Percentiles rank a stretch among this genome's conserved stretches.
Evolutionary conservation across 2,113 vertebrate genomes (phyloP).

Genomic region (Pyrgilauda ruficollis): DNA sequence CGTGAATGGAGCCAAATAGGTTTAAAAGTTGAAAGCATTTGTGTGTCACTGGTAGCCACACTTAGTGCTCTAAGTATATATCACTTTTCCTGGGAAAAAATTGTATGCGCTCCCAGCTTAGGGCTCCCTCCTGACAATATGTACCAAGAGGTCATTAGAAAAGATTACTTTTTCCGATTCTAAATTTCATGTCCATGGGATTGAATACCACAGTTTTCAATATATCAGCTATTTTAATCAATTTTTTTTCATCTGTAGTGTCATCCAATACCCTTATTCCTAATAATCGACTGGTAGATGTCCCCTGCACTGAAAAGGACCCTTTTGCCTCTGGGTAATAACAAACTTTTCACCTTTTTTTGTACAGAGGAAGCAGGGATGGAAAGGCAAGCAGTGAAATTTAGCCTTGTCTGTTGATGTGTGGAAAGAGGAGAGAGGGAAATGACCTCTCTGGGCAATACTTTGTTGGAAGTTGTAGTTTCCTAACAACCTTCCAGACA

Average conservation of each 20-base stretch:
- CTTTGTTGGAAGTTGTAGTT: slow-evolving; percentile 18
- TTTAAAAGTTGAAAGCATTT: slow-evolving; percentile 51
- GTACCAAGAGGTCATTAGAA: neutral
- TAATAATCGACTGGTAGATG: neutral
- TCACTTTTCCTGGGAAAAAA: slow-evolving; percentile 31
- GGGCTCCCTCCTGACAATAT: slow-evolving; percentile 7
- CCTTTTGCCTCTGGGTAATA: neutral
- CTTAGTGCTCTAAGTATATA: slow-evolving; percentile 41
- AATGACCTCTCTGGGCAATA: slow-evolving; percentile 1
- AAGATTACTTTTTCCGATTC: neutral
- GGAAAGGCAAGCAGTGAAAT: slow-evolving; percentile 1
- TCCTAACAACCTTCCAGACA: slow-evolving; percentile 33
- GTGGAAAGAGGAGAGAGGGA: neutral
- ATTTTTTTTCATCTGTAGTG: neutral
- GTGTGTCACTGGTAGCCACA: slow-evolving; percentile 21
- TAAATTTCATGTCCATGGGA: neutral
- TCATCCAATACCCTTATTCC: neutral
- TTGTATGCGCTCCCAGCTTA: neutral
- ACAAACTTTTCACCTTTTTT: neutral
- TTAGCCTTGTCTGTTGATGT: neutral
- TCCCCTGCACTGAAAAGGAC: neutral
- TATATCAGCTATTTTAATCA: neutral
- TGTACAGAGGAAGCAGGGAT: neutral
- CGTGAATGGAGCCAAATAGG: slow-evolving; percentile 33
- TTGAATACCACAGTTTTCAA: neutral